phyloP scores from a whole-genome alignment of 64 coral and sea anemone species.

The Platygyra sinensis region DNA sequence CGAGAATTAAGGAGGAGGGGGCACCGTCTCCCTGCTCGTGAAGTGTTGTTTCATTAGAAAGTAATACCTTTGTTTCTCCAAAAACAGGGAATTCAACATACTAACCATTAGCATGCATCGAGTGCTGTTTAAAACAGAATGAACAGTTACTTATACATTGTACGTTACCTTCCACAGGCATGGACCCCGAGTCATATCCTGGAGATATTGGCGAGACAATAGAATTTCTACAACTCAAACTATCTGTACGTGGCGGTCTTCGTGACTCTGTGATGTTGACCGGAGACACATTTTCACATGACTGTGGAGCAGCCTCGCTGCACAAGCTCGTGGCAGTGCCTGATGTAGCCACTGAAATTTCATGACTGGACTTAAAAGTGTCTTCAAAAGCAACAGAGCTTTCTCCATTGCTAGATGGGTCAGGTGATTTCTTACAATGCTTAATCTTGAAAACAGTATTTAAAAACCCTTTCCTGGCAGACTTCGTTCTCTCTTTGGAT shows the following conservation, averaged over 20 bases:
- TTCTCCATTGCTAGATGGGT: neutral
- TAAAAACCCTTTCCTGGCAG: neutral
- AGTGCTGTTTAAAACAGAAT: neutral
- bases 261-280: neutral
- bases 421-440: neutral
- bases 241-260: neutral
- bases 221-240: constrained; percentile 12
- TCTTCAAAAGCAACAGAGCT: neutral
- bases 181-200: constrained; percentile 35
- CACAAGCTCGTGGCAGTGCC: neutral
- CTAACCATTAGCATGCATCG: too few species aligned
- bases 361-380: neutral
- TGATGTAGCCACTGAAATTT: neutral
- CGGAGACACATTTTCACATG: neutral
- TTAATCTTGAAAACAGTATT: neutral
- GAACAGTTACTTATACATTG: neutral
- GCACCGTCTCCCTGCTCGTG: too few species aligned
- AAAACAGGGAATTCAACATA: too few species aligned
- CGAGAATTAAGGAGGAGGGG: too few species aligned
- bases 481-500: constrained; percentile 23
- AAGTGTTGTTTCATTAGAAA: too few species aligned
- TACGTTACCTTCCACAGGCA: neutral
- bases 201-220: neutral
- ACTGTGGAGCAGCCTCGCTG: neutral
- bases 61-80: too few species aligned